Conservation (phyloP, 2,113 vertebrate genomes). For the Leptosomus discolor region DNA sequence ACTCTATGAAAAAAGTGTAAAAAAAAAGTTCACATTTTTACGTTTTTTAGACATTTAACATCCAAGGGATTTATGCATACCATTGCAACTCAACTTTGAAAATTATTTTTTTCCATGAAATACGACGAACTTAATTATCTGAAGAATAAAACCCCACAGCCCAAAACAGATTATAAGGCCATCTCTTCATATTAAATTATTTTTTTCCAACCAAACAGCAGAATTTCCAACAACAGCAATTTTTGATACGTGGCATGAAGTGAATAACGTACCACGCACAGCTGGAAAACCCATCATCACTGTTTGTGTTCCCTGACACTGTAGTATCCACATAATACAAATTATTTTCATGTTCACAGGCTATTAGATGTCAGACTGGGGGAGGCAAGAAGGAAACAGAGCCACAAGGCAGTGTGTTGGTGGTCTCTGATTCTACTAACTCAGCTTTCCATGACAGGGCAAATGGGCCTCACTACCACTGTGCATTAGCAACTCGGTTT, state of each 20-base stretch:
- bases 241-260: background rate
- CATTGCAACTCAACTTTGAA: background rate
- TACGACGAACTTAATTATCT: fast-evolving
- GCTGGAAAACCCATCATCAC: background rate
- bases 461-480: background rate
- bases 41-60: background rate
- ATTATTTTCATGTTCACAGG: background rate
- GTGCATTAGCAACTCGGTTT: background rate
- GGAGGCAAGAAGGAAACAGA: background rate
- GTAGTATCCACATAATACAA: background rate
- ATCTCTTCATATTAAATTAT: background rate
- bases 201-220: background rate
- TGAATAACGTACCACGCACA: background rate
- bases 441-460: background rate
- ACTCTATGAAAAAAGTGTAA: background rate
- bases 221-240: background rate
- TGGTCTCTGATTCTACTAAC: background rate
- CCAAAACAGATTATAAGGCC: background rate
- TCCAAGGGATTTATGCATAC: background rate
- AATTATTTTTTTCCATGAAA: background rate
- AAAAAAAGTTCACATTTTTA: background rate
- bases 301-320: background rate
- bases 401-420: background rate
- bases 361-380: background rate
- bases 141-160: background rate